phyloP scores from a whole-genome alignment of 64 coral and sea anemone species.

The Actinia tenebrosa region DNA sequence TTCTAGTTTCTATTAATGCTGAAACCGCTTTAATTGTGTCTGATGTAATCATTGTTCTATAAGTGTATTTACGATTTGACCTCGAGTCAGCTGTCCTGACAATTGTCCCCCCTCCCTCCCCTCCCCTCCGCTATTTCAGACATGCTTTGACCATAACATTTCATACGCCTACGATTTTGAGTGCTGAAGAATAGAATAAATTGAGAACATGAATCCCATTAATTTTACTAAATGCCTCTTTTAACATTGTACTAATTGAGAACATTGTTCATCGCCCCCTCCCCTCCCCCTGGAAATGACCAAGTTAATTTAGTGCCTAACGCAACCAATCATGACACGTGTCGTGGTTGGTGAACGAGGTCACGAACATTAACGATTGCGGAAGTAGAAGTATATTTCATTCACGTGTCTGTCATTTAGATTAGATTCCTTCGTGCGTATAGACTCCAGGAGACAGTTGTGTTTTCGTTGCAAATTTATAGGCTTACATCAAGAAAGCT shows the following conservation, averaged over 20 bases:
- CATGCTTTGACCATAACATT: neutral
- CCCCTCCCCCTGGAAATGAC: neutral
- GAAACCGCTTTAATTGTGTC: neutral
- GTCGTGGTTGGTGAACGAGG: neutral
- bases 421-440: conserved; percentile 1
- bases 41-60: neutral
- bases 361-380: conserved; percentile 6
- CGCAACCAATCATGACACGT: neutral
- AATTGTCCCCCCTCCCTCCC: neutral
- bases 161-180: neutral
- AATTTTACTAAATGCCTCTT: neutral
- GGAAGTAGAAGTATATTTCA: conserved; percentile 10
- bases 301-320: neutral
- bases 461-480: neutral
- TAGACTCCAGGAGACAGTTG: neutral
- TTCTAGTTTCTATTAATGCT: neutral
- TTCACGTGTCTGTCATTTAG: neutral
- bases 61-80: neutral
- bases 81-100: neutral
- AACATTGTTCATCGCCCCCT: neutral
- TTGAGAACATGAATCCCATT: neutral
- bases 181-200: neutral
- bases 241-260: neutral
- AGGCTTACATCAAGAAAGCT: neutral
- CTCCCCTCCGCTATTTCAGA: neutral